phyloP scores from a whole-genome alignment of 2,797 vertebrate species.

The Gobio occitaniae region DNA sequence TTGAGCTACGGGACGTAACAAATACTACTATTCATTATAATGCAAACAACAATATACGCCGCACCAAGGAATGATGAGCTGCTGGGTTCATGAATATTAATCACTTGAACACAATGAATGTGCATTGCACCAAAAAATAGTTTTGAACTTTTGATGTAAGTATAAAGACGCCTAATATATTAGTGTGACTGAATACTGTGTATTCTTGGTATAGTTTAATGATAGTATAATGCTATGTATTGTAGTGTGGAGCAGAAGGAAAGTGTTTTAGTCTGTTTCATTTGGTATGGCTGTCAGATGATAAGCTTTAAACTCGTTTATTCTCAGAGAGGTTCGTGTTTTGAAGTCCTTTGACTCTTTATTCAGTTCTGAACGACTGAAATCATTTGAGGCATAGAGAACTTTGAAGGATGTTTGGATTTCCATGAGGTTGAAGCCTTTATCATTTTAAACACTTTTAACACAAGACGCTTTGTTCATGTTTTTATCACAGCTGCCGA shows the following conservation, averaged over 20 bases:
- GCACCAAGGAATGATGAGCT: too few relatives aligned
- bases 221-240: neutral
- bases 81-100: too few relatives aligned
- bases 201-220: neutral
- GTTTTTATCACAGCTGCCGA: neutral
- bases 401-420: conserved; percentile 7
- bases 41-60: too few relatives aligned
- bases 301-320: conserved; percentile 22
- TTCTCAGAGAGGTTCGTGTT: conserved; percentile 9
- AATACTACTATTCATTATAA: too few relatives aligned
- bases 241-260: neutral
- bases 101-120: neutral
- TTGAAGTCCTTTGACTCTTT: conserved; percentile 31
- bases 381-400: neutral
- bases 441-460: conserved; percentile 17
- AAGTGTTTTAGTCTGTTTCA: neutral
- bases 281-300: conserved; percentile 24
- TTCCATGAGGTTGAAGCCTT: conserved; percentile 1
- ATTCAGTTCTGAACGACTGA: neutral
- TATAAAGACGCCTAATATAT: neutral
- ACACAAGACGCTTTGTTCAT: neutral
- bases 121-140: neutral
- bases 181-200: neutral
- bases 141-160: neutral
- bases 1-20: too few relatives aligned